A percentile compares a stretch with the other conserved stretches of the same genome.
These are phyloP conservation scores for Butastur rufipennis DNA, from an alignment of 2,113 vertebrate genomes.

Conservation along the genomic window DNA sequence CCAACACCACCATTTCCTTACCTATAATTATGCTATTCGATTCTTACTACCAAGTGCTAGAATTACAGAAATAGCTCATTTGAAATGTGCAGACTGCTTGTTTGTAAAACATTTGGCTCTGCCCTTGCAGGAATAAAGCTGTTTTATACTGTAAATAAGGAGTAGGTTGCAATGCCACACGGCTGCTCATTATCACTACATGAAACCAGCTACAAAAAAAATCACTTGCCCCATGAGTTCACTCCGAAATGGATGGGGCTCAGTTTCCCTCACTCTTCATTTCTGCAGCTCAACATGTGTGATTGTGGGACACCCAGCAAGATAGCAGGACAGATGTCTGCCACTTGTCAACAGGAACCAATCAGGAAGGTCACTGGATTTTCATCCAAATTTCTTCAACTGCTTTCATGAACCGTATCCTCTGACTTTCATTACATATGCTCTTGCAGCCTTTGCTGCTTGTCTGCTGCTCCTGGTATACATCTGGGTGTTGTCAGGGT, in stretches of 20 bases:
- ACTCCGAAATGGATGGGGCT: neutral
- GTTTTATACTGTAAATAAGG: conserved; percentile 12
- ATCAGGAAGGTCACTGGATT: neutral
- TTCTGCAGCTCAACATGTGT: neutral
- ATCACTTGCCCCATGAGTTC: neutral
- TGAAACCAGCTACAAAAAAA: neutral
- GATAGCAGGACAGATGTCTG: neutral
- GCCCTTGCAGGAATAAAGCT: conserved; percentile 29
- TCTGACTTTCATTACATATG: neutral
- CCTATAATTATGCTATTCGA: neutral
- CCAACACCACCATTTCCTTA: neutral
- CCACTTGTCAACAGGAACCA: neutral
- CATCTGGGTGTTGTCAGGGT: conserved; percentile 7
- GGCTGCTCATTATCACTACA: conserved; percentile 11
- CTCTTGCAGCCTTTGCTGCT: neutral
- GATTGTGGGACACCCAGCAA: neutral
- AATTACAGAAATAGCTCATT: conserved; percentile 30
- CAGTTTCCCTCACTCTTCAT: neutral
- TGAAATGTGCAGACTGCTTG: conserved; percentile 11
- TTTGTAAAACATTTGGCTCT: conserved; percentile 39
- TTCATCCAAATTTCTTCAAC: neutral
- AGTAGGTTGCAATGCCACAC: conserved; percentile 4
- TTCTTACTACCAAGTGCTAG: neutral
- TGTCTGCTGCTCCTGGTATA: neutral
- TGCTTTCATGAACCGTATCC: neutral